phyloP scores from a whole-genome alignment of 2,113 vertebrate species.

The Tylochromis polylepis region DNA sequence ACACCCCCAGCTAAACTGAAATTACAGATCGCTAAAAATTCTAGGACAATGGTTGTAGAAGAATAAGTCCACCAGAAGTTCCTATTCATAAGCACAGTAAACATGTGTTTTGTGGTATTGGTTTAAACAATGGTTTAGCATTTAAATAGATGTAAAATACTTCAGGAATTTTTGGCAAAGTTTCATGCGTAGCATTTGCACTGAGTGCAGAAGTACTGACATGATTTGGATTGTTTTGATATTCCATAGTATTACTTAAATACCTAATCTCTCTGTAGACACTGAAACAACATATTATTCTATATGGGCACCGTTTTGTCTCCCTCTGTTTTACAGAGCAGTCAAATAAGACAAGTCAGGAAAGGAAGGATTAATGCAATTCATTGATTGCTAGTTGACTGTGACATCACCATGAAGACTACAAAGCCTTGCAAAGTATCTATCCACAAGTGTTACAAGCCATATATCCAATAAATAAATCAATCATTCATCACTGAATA shows the following conservation, averaged over 20 bases:
- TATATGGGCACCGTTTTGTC: neutral
- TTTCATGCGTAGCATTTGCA: neutral
- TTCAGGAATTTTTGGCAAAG: neutral
- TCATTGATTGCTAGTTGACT: neutral
- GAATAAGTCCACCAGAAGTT: neutral
- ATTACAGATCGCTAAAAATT: slow-evolving; percentile 18
- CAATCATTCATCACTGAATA: neutral
- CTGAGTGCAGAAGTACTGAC: neutral
- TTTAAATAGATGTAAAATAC: slow-evolving; percentile 14
- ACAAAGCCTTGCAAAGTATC: neutral
- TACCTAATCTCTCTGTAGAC: rapidly evolving
- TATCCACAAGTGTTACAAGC: neutral
- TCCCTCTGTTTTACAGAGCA: rapidly evolving
- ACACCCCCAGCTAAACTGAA: neutral
- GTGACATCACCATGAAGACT: neutral
- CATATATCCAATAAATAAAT: neutral
- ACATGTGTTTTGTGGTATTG: slow-evolving; percentile 50
- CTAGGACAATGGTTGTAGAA: neutral
- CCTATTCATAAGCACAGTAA: slow-evolving; percentile 17
- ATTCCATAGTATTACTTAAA: neutral
- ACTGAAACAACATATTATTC: neutral
- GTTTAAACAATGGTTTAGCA: slow-evolving; percentile 32
- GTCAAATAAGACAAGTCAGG: neutral
- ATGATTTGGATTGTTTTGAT: neutral
- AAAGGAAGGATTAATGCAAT: neutral